A percentile compares a stretch with the other conserved stretches of the same genome.
Evolutionary conservation across 1,140 invertebrate genomes (phyloP).

Genomic region (Neodiprion virginianus): DNA sequence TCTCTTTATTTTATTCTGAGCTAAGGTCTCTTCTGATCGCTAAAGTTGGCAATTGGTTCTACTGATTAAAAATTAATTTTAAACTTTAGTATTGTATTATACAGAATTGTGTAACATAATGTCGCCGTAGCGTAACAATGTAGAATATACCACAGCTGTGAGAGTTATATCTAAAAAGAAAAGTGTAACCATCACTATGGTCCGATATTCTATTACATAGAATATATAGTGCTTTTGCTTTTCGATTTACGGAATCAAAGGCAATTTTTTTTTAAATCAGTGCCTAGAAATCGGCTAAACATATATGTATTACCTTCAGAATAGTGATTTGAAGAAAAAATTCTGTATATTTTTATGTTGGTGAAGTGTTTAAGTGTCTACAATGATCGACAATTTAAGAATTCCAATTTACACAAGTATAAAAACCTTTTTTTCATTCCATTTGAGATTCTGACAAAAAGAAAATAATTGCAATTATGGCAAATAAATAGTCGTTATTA

Average conservation of each 20-base stretch:
- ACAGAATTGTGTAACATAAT: not conserved
- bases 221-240: conserved; percentile 44
- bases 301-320: not conserved
- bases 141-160: conserved; percentile 15
- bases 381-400: not conserved
- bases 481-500: too few species aligned
- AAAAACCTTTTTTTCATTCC: too few species aligned
- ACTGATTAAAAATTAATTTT: conserved; percentile 1
- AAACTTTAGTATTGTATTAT: conserved; percentile 1
- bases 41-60: conserved; percentile 31
- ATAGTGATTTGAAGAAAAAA: not conserved
- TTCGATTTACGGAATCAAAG: conserved; percentile 43
- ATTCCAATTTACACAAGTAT: too few species aligned
- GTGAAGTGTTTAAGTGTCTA: not conserved
- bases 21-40: conserved; percentile 24
- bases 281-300: not conserved
- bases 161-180: conserved; percentile 20
- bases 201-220: conserved; percentile 27
- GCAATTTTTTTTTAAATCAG: conserved; percentile 26
- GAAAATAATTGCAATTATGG: too few species aligned
- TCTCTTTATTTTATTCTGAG: conserved; percentile 28
- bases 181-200: conserved; percentile 8
- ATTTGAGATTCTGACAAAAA: too few species aligned
- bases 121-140: not conserved
- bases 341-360: conserved; percentile 6